Evolutionary conservation across 30 jellyfish, hydroid and myxozoan species (phyloP).

Genomic region (Hydractinia echinata): DNA sequence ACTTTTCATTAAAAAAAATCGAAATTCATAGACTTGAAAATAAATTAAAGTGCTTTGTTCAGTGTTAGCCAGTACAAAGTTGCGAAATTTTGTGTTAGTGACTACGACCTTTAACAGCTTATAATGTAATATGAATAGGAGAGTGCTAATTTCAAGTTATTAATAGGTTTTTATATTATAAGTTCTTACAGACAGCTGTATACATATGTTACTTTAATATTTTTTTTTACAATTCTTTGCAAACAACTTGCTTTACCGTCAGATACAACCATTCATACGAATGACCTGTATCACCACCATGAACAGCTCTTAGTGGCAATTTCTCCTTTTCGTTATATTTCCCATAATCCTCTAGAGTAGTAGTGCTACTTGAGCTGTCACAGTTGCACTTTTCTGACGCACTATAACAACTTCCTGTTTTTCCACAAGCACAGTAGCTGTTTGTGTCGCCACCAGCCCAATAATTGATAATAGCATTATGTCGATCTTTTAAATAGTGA

Average conservation of each 20-base stretch:
- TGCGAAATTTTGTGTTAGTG: too few relatives aligned
- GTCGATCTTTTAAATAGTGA: not conserved
- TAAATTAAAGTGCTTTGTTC: too few relatives aligned
- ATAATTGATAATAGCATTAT: not conserved
- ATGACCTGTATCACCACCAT: not conserved
- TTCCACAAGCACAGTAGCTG: slow-evolving; percentile 5
- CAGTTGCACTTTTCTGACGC: not conserved
- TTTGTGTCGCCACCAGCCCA: slow-evolving; percentile 7
- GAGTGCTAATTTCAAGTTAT: too few relatives aligned
- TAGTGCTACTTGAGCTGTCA: slow-evolving; percentile 1
- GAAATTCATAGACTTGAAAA: too few relatives aligned
- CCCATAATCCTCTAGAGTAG: not conserved
- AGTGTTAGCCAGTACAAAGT: too few relatives aligned
- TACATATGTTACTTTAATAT: too few relatives aligned
- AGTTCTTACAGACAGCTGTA: too few relatives aligned
- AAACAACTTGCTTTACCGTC: not conserved
- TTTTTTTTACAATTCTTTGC: not conserved
- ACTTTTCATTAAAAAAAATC: too few relatives aligned
- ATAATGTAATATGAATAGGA: too few relatives aligned
- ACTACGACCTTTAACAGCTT: too few relatives aligned
- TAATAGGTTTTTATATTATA: too few relatives aligned
- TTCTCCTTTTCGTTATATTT: not conserved
- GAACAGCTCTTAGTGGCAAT: not conserved
- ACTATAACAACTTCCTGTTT: not conserved
- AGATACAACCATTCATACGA: not conserved